Evolutionary conservation across 2,113 vertebrate genomes (phyloP).

Genomic region (Microtus montanus): DNA sequence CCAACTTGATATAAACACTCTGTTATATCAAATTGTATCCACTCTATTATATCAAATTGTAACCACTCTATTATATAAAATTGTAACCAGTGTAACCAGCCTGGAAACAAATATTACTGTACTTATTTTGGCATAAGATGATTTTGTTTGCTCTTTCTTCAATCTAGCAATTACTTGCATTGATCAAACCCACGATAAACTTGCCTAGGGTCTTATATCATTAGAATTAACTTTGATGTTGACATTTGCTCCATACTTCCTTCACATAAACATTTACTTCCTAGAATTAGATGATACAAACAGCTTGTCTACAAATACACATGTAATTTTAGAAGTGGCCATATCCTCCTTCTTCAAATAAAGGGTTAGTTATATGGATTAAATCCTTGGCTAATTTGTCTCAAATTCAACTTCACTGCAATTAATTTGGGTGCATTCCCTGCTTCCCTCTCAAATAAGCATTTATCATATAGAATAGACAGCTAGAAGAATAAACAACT

Average conservation of each 20-base stretch:
- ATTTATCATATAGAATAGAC: neutral
- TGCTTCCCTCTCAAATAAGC: slow-evolving; percentile 28
- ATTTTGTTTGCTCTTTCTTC: neutral
- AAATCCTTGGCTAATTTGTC: slow-evolving; percentile 15
- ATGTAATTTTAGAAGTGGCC: neutral
- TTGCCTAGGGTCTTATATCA: neutral
- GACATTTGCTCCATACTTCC: neutral
- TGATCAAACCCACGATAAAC: neutral
- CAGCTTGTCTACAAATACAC: slow-evolving; percentile 8
- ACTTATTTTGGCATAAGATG: neutral
- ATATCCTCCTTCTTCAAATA: neutral
- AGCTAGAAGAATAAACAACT: neutral
- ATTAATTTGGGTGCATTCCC: neutral
- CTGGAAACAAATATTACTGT: neutral
- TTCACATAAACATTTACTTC: slow-evolving; percentile 32
- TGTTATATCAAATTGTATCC: too few relatives aligned
- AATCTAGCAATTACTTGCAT: slow-evolving; percentile 8
- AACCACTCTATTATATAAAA: too few relatives aligned
- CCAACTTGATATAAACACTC: neutral
- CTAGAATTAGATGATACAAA: slow-evolving; percentile 25
- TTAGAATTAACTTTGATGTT: slow-evolving; percentile 8
- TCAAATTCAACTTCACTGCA: neutral
- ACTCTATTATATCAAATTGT: too few relatives aligned
- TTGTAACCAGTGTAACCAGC: neutral
- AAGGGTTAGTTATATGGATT: neutral